A percentile compares a stretch with the other conserved stretches of the same genome.
Conservation (phyloP, 2,113 vertebrate genomes). For the Tamias sibiricus region DNA sequence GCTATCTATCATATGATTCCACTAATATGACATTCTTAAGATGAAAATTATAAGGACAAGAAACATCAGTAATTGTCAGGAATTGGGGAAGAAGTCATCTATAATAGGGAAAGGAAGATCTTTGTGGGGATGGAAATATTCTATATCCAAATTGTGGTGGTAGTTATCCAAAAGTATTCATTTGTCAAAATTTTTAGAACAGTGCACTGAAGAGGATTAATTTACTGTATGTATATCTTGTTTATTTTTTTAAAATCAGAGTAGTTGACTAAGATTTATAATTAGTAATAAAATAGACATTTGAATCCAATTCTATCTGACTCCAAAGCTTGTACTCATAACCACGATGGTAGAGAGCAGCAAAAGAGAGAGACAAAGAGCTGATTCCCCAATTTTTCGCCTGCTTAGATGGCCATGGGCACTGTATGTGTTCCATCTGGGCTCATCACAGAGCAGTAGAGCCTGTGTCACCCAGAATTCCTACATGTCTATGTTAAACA, state of each 20-base stretch:
- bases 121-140: neutral
- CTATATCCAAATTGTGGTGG: neutral
- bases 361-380: too few species aligned
- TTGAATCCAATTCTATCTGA: neutral
- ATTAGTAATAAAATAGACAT: neutral
- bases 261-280: neutral
- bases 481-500: neutral
- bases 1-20: neutral
- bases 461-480: neutral
- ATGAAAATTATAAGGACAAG: neutral
- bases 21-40: neutral
- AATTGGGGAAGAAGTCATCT: neutral
- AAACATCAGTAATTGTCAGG: neutral
- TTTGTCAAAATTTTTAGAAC: neutral
- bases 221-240: neutral
- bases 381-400: neutral
- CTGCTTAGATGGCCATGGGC: neutral
- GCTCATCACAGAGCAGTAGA: neutral
- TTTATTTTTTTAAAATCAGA: neutral
- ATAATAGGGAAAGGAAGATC: neutral
- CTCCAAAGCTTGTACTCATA: neutral
- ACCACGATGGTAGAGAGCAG: neutral
- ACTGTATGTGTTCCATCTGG: neutral
- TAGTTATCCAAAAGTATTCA: neutral
- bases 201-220: neutral